These are phyloP conservation scores for Dicrurus megarhynchus DNA, from an alignment of 2,113 vertebrate genomes.

Conservation along the genomic window DNA sequence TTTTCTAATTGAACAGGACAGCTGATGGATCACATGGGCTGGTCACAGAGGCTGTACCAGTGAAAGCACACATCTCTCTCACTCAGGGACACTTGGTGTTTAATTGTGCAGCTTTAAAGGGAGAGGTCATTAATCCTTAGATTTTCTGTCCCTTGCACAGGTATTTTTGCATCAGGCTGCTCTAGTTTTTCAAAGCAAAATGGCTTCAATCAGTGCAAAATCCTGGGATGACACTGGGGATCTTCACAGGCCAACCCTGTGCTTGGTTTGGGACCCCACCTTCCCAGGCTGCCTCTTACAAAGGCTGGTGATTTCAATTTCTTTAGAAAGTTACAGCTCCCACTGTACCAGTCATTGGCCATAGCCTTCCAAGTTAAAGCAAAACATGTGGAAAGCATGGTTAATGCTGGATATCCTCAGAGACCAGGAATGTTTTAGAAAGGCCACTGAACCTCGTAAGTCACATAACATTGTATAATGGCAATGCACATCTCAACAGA, in stretches of 20 bases:
- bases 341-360: background rate
- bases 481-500: background rate
- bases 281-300: background rate
- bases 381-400: background rate
- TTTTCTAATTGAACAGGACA: slow-evolving; percentile 60
- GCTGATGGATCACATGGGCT: slow-evolving; percentile 46
- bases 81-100: background rate
- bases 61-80: background rate
- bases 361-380: background rate
- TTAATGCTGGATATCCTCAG: background rate
- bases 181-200: background rate
- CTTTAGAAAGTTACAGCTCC: background rate
- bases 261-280: background rate
- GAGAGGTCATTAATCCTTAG: background rate
- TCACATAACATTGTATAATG: fast-evolving
- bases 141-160: background rate
- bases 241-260: background rate
- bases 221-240: background rate
- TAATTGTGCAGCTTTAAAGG: background rate
- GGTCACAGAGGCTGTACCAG: slow-evolving; percentile 13
- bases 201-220: background rate
- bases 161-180: background rate
- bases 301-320: background rate
- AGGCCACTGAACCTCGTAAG: background rate
- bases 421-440: background rate